These are phyloP conservation scores for Trichonephila clavata DNA, from an alignment of 1,140 invertebrate genomes.

Conservation along the genomic window DNA sequence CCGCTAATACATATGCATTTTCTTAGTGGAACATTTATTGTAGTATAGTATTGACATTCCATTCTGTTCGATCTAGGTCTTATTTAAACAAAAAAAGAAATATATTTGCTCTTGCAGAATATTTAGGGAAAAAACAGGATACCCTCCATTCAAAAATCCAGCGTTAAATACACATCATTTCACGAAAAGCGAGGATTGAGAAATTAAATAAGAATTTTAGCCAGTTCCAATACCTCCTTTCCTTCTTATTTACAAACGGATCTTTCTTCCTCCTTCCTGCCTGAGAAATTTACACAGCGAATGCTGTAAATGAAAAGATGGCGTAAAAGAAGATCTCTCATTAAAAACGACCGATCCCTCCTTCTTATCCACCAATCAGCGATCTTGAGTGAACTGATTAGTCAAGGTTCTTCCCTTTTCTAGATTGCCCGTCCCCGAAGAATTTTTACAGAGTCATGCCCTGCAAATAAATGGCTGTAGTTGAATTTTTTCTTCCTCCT, in stretches of 20 bases:
- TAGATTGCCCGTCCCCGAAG: slow-evolving; percentile 6
- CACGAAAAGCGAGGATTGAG: not conserved
- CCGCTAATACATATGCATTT: too few species aligned
- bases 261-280: not conserved
- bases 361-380: slow-evolving; percentile 43
- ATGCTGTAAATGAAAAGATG: slow-evolving; percentile 48
- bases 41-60: too few species aligned
- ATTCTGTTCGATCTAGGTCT: not conserved
- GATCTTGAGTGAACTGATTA: slow-evolving; percentile 49
- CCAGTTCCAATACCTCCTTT: slow-evolving; percentile 21
- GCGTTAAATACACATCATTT: not conserved
- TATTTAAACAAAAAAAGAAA: not conserved
- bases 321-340: slow-evolving; percentile 48
- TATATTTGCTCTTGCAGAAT: not conserved
- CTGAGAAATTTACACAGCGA: not conserved
- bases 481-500: slow-evolving; percentile 24
- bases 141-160: not conserved
- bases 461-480: slow-evolving; percentile 54
- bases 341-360: slow-evolving; percentile 52
- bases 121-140: not conserved
- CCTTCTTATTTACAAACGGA: slow-evolving; percentile 49
- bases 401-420: not conserved
- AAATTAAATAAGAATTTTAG: slow-evolving; percentile 29
- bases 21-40: too few species aligned
- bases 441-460: not conserved